Evolutionary conservation across 1,140 invertebrate species (phyloP).

Genomic region (Drosophila tsacasi): DNA sequence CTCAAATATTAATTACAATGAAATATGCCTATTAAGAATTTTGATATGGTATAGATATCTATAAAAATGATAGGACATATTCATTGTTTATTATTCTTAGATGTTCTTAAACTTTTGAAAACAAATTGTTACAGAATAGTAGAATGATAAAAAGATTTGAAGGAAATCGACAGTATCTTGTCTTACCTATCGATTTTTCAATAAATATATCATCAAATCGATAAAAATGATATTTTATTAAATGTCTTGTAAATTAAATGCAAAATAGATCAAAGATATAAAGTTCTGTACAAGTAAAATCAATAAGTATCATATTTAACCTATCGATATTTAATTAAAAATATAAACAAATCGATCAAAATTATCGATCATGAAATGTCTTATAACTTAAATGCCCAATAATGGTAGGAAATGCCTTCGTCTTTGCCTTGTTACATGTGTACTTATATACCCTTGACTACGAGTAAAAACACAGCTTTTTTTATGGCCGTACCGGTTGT

Average conservation of each 20-base stretch:
- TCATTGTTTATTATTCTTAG: too few relatives aligned
- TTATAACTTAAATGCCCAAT: background rate
- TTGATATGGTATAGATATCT: background rate
- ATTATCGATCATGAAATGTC: background rate
- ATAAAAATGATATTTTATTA: too few relatives aligned
- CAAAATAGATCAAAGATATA: background rate
- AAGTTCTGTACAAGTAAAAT: background rate
- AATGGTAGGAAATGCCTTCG: background rate
- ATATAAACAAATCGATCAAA: background rate
- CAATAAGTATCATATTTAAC: background rate
- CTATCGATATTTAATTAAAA: background rate
- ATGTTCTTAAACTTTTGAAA: background rate
- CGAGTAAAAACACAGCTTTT: slow-evolving; percentile 35
- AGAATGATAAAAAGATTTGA: too few relatives aligned
- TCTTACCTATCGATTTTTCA: too few relatives aligned
- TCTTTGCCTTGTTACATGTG: background rate
- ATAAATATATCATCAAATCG: too few relatives aligned
- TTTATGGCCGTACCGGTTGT: slow-evolving; percentile 53
- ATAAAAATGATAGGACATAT: background rate
- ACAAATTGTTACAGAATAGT: background rate
- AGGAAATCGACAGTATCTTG: too few relatives aligned
- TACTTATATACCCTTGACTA: slow-evolving; percentile 20
- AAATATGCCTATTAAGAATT: too few relatives aligned
- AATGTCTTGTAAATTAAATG: too few relatives aligned
- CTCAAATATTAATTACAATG: too few relatives aligned